Evolutionary conservation across 2,888 invertebrate species (phyloP).

Genomic region (Hemistola chrysoprasaria): DNA sequence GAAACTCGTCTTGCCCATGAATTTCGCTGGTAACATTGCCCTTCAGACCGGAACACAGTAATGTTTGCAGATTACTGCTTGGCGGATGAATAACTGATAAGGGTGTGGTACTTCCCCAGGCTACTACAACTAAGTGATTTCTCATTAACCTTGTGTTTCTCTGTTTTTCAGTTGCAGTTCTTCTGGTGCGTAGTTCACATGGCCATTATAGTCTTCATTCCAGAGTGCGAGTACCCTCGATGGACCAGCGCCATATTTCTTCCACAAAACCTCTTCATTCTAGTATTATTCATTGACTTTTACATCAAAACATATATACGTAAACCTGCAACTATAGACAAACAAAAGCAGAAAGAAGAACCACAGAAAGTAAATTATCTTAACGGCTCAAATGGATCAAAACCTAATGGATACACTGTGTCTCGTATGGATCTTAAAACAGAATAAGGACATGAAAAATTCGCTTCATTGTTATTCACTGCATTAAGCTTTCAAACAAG

Average conservation of each 20-base stretch:
- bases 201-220: constrained; percentile 59
- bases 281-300: constrained; percentile 85
- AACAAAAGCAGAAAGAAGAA: constrained; percentile 2
- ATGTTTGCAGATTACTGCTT: no score
- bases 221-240: constrained; percentile 83
- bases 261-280: constrained; percentile 85
- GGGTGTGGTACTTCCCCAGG: no score
- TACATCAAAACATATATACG: constrained; percentile 84
- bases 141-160: no score
- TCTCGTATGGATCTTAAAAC: constrained; percentile 10
- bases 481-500: constrained; percentile 18
- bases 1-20: no score
- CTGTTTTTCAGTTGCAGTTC: constrained; percentile 83
- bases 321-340: constrained; percentile 45
- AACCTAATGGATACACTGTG: not conserved
- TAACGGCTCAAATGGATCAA: constrained; percentile 2
- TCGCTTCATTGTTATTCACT: constrained; percentile 22
- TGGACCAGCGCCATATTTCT: constrained; percentile 79
- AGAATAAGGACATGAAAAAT: constrained; percentile 22
- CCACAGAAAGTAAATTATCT: no score
- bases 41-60: no score
- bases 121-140: no score
- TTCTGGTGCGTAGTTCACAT: constrained; percentile 81
- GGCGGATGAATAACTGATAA: no score
- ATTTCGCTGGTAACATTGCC: no score